Base-by-base conservation (phyloP, 1,140 invertebrate species). In the Oncopodura yosiiana region DNA sequence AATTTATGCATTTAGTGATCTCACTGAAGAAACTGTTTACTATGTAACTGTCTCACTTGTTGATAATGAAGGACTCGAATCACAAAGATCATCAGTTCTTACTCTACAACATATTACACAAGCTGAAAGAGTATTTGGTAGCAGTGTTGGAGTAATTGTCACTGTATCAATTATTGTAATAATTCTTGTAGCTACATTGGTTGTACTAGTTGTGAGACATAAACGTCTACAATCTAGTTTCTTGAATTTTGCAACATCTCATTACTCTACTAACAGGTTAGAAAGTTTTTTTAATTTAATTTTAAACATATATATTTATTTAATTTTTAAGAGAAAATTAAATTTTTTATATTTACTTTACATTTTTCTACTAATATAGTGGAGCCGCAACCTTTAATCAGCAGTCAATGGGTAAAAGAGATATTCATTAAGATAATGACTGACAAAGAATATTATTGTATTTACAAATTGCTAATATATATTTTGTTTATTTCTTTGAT, bases 351-450 rank as follows among this genome's bases (percentile, higher is more conserved):
- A n/a, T n/a, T n/a, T n/a, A n/a, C n/a, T n/a, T n/a, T n/a, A n/a
- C 52, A 54, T 24, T 54, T 46, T 23, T 83, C 88, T 72, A 83
- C 83, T 19, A 76, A 86, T 62, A 82, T 86, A 34, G n/a, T n/a
- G 87, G 84, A 42, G 82, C 87, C 61, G 86, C 88, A 11, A 89
- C 85, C 43, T 87, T 94, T 67, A n/a, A n/a, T n/a, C 73, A 60
- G 30, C 62, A 64, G 37, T 26, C 53, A 19, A 49, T 58, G n/a
- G 53, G 53, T 56, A 50, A 53, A 42, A n/a, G n/a, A n/a, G n/a
- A n/a, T n/a, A 30, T 34, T 6, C 23, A 54, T 37, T 24, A 46
- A 26, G n/a, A 19, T 32, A 45, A 16, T 30, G 18, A 43, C 18
- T 24, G n/a, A 21, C n/a, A 45, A 27, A 49, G 9, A 30, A 3